phyloP scores from a whole-genome alignment of 2,888 invertebrate species.

The Spialia ferax region DNA sequence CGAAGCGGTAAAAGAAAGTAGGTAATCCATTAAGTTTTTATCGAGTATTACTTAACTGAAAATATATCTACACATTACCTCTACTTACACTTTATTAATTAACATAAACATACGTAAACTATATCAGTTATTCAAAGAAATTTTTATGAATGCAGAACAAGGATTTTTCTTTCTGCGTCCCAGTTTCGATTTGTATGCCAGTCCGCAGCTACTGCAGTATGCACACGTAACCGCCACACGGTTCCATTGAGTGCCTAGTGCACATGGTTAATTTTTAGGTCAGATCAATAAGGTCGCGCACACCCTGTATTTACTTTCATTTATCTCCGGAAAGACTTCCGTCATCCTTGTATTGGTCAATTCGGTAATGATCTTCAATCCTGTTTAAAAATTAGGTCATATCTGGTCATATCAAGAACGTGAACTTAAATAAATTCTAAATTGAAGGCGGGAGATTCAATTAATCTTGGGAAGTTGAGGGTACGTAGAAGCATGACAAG shows the following conservation, averaged over 20 bases:
- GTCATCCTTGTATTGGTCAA: slow-evolving; percentile 4
- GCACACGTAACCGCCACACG: slow-evolving; percentile 30
- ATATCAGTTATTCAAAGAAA: not conserved
- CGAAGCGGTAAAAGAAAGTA: too few relatives aligned
- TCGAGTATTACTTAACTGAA: too few relatives aligned
- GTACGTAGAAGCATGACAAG: not conserved
- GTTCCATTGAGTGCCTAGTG: slow-evolving; percentile 21
- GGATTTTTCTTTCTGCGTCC: slow-evolving; percentile 17
- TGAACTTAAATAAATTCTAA: not conserved
- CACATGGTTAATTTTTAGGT: slow-evolving; percentile 38
- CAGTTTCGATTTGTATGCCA: slow-evolving; percentile 26
- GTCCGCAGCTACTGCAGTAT: slow-evolving; percentile 26
- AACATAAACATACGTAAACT: not conserved
- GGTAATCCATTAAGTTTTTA: too few relatives aligned
- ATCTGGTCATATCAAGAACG: not conserved
- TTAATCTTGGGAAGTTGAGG: not conserved
- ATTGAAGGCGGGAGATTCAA: not conserved
- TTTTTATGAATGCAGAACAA: not conserved
- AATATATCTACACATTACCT: too few relatives aligned
- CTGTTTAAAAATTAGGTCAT: not conserved
- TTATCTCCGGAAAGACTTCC: slow-evolving; percentile 5
- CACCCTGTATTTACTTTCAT: slow-evolving; percentile 17
- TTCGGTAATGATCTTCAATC: not conserved
- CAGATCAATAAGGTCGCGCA: slow-evolving; percentile 33
- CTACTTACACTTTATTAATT: not conserved